Evolutionary conservation across 2,113 vertebrate species (phyloP).

Genomic region (Rhinogobius similis): DNA sequence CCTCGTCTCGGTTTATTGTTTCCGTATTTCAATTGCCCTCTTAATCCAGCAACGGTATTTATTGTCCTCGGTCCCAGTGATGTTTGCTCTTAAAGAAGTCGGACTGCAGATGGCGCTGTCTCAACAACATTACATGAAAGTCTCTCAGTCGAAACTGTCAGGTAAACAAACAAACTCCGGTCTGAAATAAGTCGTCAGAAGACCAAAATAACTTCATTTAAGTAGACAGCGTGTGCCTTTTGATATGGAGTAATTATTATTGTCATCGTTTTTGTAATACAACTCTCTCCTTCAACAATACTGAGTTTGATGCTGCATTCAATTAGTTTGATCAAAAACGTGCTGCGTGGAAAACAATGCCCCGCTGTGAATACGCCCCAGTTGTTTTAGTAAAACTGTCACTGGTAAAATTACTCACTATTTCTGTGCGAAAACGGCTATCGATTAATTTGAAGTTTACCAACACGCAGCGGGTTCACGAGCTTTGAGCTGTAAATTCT

Average conservation of each 20-base stretch:
- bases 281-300: not conserved
- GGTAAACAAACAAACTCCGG: no score
- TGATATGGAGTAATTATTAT: not conserved
- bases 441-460: conserved; percentile 25
- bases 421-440: conserved; percentile 45
- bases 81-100: no score
- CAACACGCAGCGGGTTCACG: conserved; percentile 31
- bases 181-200: no score
- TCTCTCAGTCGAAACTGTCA: no score
- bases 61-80: no score
- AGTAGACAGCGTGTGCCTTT: not conserved
- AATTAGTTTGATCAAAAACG: conserved; percentile 35
- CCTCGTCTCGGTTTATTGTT: no score
- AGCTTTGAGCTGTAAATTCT: conserved; percentile 15
- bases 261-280: not conserved
- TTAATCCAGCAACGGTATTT: no score
- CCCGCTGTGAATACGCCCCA: conserved; percentile 19
- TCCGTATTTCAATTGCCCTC: no score
- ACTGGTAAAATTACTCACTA: conserved; percentile 24
- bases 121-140: no score
- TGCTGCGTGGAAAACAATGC: conserved; percentile 21
- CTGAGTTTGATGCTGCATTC: not conserved
- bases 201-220: no score
- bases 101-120: no score
- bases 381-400: conserved; percentile 36